Base-by-base conservation (phyloP, 2,888 invertebrate genomes). In the Dexiosoma caninum region DNA sequence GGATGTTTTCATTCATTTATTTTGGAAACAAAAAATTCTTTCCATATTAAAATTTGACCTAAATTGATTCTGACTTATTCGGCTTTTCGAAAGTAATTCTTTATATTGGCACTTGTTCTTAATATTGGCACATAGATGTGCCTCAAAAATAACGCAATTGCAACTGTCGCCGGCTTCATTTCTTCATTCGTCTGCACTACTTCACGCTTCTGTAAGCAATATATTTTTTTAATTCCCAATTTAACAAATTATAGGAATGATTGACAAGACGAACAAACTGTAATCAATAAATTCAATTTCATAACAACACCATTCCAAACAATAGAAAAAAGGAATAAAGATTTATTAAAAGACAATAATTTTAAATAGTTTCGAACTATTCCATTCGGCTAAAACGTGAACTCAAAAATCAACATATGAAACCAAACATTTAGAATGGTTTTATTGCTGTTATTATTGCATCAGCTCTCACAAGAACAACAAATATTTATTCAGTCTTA, bases 401-500 rank as follows among this genome's bases (percentile, higher is more conserved):
- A 27, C 10, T 32, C 16, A 37, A 66, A 23, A 42, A 21, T 30
- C 4, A 53, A n/a, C 14, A 35, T 35, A 30, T 16, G 46, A 44
- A 30, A 72, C 44, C 42, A 57, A 66, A 74, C 49, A 74, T 49
- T 74, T 64, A 27, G 64, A 74, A 74, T 21, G 57, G 19, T 66
- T 66, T 1, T 10, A 23, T 44, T 32, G 46, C 37, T 64, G 55
- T 57, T 62, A 8, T 72, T 53, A 10, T 46, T 16, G 19, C 70
- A 60, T 7, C 51, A 59, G 27, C 49, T 23, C 12, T 2, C 40
- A 30, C 3, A 49, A 59, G 30, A 51, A 53, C 2, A 60, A 32
- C 21, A 71, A 60, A 40, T 66, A 46, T 40, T 66, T 57, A 14
- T 74, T 16, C 42, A 49, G 30, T 57, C 57, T 37, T 14, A 49